Conservation (phyloP, 2,888 invertebrate species). For the Matsumyia berberina region DNA sequence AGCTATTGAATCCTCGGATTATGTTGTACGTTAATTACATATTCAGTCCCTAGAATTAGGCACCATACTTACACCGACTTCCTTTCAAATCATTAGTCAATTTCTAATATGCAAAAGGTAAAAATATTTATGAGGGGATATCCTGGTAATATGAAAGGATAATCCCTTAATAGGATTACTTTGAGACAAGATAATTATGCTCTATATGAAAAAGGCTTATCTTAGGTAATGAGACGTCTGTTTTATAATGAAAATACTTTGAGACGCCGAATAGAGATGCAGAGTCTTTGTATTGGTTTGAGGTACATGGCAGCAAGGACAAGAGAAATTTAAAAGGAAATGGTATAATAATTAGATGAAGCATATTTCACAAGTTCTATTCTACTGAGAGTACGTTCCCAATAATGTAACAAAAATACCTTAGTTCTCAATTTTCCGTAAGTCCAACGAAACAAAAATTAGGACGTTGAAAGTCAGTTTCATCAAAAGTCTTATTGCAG, state of each 20-base stretch:
- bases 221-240: slow-evolving; percentile 1
- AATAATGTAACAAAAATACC: no score
- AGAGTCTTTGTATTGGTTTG: no score
- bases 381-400: no score
- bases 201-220: slow-evolving; percentile 1
- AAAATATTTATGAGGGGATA: neutral
- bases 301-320: neutral
- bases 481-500: no score
- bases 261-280: neutral
- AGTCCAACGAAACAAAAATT: no score
- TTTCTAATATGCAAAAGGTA: neutral
- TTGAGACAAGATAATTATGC: slow-evolving; percentile 14
- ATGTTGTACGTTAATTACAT: neutral
- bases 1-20: neutral
- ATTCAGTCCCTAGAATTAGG: neutral
- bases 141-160: slow-evolving; percentile 1
- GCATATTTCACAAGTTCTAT: no score
- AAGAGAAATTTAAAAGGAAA: neutral
- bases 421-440: no score
- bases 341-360: neutral
- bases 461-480: no score
- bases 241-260: slow-evolving; percentile 3
- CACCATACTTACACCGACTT: neutral
- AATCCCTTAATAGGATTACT: slow-evolving; percentile 21
- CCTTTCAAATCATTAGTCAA: neutral